Evolutionary conservation across 2,797 vertebrate species (phyloP).

Genomic region (Siniperca undulata): DNA sequence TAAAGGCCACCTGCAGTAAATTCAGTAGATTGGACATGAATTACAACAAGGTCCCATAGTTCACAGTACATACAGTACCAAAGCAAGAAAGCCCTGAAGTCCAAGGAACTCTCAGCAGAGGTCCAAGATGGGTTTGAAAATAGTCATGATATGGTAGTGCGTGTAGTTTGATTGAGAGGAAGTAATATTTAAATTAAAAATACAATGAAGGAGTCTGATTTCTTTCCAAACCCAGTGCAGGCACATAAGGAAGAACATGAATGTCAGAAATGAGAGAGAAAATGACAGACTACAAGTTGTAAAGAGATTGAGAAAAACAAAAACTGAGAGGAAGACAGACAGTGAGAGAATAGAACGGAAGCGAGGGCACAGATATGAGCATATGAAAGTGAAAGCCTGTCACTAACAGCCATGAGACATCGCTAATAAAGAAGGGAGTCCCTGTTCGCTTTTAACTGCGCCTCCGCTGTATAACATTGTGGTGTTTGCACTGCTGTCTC

Average conservation of each 20-base stretch:
- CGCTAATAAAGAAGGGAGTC: conserved; percentile 76
- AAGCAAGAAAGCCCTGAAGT: background rate
- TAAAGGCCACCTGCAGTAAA: background rate
- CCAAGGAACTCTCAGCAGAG: conserved; percentile 5
- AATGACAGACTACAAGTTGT: conserved; percentile 10
- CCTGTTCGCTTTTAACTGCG: conserved; percentile 70
- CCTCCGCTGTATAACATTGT: conserved; percentile 54
- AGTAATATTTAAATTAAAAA: background rate
- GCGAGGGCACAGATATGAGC: conserved; percentile 3
- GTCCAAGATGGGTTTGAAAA: background rate
- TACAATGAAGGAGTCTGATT: background rate
- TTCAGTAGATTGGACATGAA: conserved; percentile 1
- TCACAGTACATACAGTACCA: background rate
- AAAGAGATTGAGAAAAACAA: conserved; percentile 22
- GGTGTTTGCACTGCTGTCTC: conserved; percentile 35
- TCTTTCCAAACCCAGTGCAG: background rate
- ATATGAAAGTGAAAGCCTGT: conserved; percentile 44
- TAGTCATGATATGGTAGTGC: background rate
- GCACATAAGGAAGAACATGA: background rate
- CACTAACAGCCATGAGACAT: conserved; percentile 72
- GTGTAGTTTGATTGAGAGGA: background rate
- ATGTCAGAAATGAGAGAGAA: conserved; percentile 9
- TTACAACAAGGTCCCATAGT: background rate
- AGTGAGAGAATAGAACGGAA: conserved; percentile 6
- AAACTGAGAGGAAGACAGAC: conserved; percentile 21